Evolutionary conservation across 53 echinoderm and acorn worm genomes (phyloP).

Genomic region (Zoroaster sp.): DNA sequence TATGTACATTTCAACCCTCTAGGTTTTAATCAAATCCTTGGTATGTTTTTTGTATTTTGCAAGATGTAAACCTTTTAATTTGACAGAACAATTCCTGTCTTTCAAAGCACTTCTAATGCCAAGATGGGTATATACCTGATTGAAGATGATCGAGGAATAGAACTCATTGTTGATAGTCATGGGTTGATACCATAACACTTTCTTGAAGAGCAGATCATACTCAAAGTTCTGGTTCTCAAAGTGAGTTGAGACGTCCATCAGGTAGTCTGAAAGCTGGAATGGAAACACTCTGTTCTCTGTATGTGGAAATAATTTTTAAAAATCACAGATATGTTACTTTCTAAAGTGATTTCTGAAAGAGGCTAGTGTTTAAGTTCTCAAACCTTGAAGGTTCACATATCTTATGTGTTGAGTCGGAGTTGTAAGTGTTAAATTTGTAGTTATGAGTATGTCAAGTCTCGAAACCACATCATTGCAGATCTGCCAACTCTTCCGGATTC

Average conservation of each 20-base stretch:
- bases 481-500: too few relatives aligned
- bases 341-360: neutral
- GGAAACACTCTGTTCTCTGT: slow-evolving; percentile 61
- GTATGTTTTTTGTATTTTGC: neutral
- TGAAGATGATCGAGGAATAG: slow-evolving; percentile 62
- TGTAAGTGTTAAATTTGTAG: neutral
- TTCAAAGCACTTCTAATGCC: neutral
- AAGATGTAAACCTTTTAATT: neutral
- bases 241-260: slow-evolving; percentile 86
- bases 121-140: slow-evolving; percentile 65
- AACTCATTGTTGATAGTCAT: slow-evolving; percentile 65
- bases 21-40: neutral
- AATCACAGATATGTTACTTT: neutral
- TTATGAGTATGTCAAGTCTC: neutral
- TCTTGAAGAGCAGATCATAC: slow-evolving; percentile 74
- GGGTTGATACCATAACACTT: slow-evolving; percentile 74
- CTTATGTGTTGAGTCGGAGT: neutral
- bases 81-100: neutral
- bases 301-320: neutral
- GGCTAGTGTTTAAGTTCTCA: neutral
- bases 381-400: neutral
- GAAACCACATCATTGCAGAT: neutral
- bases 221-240: slow-evolving; percentile 59
- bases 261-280: slow-evolving; percentile 68
- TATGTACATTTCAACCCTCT: neutral